These are phyloP conservation scores for Sipha maydis DNA, from an alignment of 2,888 invertebrate genomes.

Conservation along the genomic window DNA sequence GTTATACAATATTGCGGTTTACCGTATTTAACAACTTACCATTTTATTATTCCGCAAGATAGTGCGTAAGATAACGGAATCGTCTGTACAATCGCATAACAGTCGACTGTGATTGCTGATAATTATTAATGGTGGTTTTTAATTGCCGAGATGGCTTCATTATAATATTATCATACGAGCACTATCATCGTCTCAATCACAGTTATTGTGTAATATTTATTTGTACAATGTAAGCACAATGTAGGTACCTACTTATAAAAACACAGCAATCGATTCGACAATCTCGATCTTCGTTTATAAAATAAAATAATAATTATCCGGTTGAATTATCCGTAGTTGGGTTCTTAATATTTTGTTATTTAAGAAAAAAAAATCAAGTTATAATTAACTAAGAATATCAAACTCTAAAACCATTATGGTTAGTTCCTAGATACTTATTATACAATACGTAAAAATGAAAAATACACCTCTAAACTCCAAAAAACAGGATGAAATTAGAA, in stretches of 20 bases:
- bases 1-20: conserved; percentile 12
- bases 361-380: no score
- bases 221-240: not conserved
- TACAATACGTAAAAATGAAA: no score
- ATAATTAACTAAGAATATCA: no score
- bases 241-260: not conserved
- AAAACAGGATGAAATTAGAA: no score
- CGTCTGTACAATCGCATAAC: not conserved
- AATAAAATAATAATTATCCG: no score
- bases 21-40: not conserved
- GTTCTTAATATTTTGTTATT: no score
- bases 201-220: not conserved
- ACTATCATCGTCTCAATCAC: not conserved
- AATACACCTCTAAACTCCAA: no score
- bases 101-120: not conserved
- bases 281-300: not conserved
- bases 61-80: conserved; percentile 21
- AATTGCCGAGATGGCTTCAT: not conserved
- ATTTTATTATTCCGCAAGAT: not conserved
- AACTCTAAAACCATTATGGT: no score
- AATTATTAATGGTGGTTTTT: not conserved
- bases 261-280: not conserved
- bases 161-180: not conserved
- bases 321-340: no score
- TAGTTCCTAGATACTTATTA: no score